Conservation (phyloP, 2,888 invertebrate genomes). For the Pachymerium ferrugineum region DNA sequence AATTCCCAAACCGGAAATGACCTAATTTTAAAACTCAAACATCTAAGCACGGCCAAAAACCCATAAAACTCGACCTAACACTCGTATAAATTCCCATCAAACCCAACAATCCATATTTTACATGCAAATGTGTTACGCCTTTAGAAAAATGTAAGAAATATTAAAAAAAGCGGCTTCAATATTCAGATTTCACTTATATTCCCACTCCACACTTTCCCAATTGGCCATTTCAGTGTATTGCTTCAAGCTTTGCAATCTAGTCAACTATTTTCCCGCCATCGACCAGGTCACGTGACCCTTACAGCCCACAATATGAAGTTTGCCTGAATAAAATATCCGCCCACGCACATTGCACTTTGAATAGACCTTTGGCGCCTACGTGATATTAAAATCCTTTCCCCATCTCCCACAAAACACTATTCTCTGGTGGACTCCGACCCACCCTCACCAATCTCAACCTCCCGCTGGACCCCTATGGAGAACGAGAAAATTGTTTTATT, state of each 20-base stretch:
- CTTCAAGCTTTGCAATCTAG: neutral
- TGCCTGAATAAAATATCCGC: constrained; percentile 8
- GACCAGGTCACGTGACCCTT: neutral
- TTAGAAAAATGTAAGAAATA: too few species aligned
- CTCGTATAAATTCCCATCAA: too few species aligned
- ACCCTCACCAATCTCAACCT: neutral
- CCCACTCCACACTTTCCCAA: neutral
- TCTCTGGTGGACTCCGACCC: neutral
- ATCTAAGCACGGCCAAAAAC: too few species aligned
- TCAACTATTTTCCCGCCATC: constrained; percentile 1
- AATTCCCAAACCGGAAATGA: too few species aligned
- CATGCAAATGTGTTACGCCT: too few species aligned
- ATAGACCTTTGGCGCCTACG: neutral
- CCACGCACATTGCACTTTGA: neutral
- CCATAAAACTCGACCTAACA: too few species aligned
- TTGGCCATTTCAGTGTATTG: neutral
- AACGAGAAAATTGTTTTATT: neutral
- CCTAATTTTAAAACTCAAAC: too few species aligned
- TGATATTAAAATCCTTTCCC: neutral
- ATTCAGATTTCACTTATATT: too few species aligned
- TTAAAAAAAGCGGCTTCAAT: too few species aligned
- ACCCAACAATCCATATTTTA: too few species aligned
- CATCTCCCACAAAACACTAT: neutral
- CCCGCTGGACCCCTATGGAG: neutral
- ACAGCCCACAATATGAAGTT: neutral